These are phyloP conservation scores for Myripristis murdjan DNA, from an alignment of 2,797 vertebrate genomes.

Conservation along the genomic window DNA sequence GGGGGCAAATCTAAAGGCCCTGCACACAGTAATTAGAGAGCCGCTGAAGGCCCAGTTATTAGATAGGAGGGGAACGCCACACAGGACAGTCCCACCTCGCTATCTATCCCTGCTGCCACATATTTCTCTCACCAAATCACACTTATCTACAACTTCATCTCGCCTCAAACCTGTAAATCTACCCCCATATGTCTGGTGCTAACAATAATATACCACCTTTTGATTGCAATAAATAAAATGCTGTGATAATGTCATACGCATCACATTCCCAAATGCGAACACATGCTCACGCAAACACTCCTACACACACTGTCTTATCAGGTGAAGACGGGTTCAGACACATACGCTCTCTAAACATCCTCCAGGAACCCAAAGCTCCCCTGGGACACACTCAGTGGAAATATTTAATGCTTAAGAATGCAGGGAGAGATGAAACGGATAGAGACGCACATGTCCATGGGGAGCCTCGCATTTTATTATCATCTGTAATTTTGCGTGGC, in stretches of 20 bases:
- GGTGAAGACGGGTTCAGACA: constrained; percentile 28
- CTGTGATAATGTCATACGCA: neutral
- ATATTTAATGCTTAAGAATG: constrained; percentile 29
- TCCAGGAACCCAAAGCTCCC: constrained; percentile 31
- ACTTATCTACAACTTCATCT: neutral
- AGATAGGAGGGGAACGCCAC: constrained; percentile 65
- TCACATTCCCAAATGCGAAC: neutral
- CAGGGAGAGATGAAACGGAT: constrained; percentile 10
- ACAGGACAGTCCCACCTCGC: constrained; percentile 43
- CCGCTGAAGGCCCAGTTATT: constrained; percentile 52
- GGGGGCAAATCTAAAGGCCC: constrained; percentile 75
- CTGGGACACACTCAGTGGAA: constrained; percentile 11
- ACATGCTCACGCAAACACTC: neutral
- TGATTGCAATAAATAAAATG: neutral
- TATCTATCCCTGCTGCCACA: constrained; percentile 5
- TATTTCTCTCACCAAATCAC: neutral
- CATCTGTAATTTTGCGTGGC: constrained; percentile 20
- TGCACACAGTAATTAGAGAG: constrained; percentile 80
- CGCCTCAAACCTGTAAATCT: constrained; percentile 32
- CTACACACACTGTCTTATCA: constrained; percentile 22
- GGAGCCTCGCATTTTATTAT: constrained; percentile 24
- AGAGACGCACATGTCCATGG: neutral
- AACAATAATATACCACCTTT: neutral
- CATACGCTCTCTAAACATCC: constrained; percentile 43
- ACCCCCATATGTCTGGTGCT: neutral